A percentile compares a stretch with the other conserved stretches of the same genome.
Conservation (phyloP, 2,888 invertebrate genomes). For the Andrena praecox region DNA sequence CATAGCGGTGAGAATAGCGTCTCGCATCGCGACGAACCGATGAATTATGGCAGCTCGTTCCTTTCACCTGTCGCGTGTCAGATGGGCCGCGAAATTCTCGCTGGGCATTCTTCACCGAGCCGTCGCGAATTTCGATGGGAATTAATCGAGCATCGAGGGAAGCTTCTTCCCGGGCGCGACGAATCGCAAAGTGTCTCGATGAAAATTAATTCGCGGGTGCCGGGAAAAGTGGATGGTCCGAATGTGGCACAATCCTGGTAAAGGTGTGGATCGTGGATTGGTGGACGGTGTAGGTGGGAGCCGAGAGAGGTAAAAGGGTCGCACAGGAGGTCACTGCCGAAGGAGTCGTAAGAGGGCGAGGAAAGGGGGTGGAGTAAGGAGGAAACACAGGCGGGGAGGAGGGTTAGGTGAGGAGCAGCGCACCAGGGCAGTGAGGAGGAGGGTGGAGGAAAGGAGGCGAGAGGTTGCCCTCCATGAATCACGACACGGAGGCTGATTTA, state of each 20-base stretch:
- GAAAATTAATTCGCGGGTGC: constrained; percentile 37
- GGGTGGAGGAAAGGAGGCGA: constrained; percentile 69
- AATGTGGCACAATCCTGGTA: constrained; percentile 58
- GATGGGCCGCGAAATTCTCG: constrained; percentile 21
- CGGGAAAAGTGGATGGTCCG: constrained; percentile 35
- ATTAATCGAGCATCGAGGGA: constrained; percentile 28
- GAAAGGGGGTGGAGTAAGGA: constrained; percentile 75
- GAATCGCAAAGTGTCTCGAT: constrained; percentile 10
- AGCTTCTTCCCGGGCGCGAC: background rate
- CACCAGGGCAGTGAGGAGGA: constrained; percentile 47
- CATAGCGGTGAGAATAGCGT: constrained; percentile 32
- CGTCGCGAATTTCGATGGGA: constrained; percentile 9
- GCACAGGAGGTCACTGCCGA: constrained; percentile 81
- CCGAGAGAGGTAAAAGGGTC: constrained; percentile 81
- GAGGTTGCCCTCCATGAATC: constrained; percentile 84
- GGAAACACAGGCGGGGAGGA: constrained; percentile 62
- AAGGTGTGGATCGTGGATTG: constrained; percentile 70
- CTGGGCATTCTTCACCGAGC: constrained; percentile 3
- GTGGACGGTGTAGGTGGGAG: constrained; percentile 71
- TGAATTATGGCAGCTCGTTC: constrained; percentile 19
- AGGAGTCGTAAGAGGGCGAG: constrained; percentile 78
- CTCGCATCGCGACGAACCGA: constrained; percentile 8
- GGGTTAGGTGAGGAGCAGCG: constrained; percentile 73
- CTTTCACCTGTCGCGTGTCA: constrained; percentile 22
- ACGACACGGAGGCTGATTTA: constrained; percentile 85